phyloP scores from a whole-genome alignment of 2,113 vertebrate genomes.

The Alethe diademata region DNA sequence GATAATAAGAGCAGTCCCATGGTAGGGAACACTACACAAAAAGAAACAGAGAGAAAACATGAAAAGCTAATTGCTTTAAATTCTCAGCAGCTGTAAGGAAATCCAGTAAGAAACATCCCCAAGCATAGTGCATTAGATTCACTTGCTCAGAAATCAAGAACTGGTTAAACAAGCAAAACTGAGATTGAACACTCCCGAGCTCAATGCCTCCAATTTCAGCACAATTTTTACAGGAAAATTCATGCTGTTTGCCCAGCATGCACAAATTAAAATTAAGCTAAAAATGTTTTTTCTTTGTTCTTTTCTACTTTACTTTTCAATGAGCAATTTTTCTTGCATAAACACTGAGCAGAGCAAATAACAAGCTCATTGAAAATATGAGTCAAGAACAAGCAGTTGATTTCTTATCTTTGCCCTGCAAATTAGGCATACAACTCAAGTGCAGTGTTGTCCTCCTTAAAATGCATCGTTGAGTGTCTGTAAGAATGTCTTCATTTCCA shows the following conservation, averaged over 20 bases:
- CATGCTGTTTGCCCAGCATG: slow-evolving; percentile 36
- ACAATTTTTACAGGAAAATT: slow-evolving; percentile 41
- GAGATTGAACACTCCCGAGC: slow-evolving; percentile 2
- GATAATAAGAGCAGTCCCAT: slow-evolving; percentile 32
- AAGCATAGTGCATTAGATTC: slow-evolving; percentile 1
- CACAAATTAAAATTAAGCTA: slow-evolving; percentile 50
- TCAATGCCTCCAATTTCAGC: slow-evolving; percentile 45
- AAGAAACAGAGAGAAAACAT: slow-evolving; percentile 26
- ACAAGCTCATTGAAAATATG: slow-evolving; percentile 32
- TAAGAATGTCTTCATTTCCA: background rate
- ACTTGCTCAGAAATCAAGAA: slow-evolving; percentile 24
- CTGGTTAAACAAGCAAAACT: slow-evolving; percentile 56
- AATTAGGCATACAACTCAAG: slow-evolving; percentile 35
- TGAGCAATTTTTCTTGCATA: slow-evolving; percentile 43
- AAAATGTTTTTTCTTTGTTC: slow-evolving; percentile 29
- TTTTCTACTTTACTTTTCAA: slow-evolving; percentile 25
- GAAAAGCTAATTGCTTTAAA: slow-evolving; percentile 58
- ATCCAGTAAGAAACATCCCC: slow-evolving; percentile 37
- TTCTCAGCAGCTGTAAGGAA: slow-evolving; percentile 55
- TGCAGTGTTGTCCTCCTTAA: slow-evolving; percentile 11
- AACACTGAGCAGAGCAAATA: slow-evolving; percentile 52
- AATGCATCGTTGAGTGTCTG: background rate
- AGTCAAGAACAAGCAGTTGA: slow-evolving; percentile 46
- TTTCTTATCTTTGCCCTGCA: slow-evolving; percentile 44
- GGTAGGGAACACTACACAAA: background rate